Conservation (phyloP, 2,797 vertebrate species). For the Anniella stebbinsi region DNA sequence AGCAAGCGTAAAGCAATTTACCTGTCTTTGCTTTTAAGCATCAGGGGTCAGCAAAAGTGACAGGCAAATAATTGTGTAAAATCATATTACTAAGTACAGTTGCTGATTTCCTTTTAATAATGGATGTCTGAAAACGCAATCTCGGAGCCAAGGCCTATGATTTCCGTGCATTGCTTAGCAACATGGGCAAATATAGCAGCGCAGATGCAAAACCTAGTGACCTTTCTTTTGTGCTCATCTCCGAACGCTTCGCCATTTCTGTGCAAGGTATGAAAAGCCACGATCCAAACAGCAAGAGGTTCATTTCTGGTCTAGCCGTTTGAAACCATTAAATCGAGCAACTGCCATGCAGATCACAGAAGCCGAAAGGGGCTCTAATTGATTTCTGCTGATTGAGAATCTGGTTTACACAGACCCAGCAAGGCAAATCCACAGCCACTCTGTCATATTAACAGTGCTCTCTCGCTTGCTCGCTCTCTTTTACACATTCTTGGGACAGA, state of each 20-base stretch:
- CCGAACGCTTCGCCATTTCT: conserved; percentile 61
- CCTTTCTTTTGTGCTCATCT: conserved; percentile 67
- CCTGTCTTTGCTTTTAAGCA: conserved; percentile 42
- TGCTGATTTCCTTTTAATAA: conserved; percentile 72
- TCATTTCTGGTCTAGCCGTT: conserved; percentile 12
- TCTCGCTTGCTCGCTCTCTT: background rate
- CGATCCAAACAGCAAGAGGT: background rate
- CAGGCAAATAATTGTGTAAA: conserved; percentile 43
- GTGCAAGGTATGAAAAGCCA: conserved; percentile 49
- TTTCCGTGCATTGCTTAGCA: conserved; percentile 79
- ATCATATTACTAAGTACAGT: conserved; percentile 45
- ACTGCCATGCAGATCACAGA: background rate
- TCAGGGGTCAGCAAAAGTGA: conserved; percentile 42
- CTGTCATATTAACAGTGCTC: background rate
- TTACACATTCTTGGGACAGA: background rate
- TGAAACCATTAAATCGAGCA: conserved; percentile 31
- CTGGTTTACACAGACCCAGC: background rate
- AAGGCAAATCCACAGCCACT: background rate
- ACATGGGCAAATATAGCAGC: conserved; percentile 79
- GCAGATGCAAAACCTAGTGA: conserved; percentile 76
- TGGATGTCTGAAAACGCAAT: conserved; percentile 70
- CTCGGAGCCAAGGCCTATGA: conserved; percentile 63
- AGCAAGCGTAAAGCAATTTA: conserved; percentile 36
- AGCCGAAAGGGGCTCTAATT: background rate
- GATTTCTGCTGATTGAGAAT: conserved; percentile 11